Percentiles rank a stretch among this genome's conserved stretches.
Evolutionary conservation across 35 echinoderm and acorn worm species (phyloP).

Genomic region (Antedon bifida): DNA sequence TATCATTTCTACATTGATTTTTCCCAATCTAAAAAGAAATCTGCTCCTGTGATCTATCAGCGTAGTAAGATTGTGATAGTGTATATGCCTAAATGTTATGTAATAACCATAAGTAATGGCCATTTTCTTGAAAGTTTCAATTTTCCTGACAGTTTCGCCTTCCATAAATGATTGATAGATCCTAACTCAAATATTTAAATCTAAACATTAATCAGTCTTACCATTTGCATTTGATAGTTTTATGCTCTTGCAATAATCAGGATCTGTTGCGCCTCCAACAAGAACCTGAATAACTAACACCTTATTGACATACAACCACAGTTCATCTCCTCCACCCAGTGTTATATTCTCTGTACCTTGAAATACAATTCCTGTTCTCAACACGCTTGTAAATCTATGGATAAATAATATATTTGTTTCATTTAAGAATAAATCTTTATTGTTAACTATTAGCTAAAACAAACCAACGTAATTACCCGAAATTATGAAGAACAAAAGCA

Average conservation of each 20-base stretch:
- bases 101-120: no score
- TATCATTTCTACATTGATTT: no score
- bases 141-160: no score
- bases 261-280: conserved; percentile 22
- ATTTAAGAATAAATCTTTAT: no score
- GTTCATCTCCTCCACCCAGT: conserved; percentile 76
- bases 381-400: conserved; percentile 64
- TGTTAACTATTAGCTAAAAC: no score
- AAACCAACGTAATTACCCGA: conserved; percentile 42
- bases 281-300: conserved; percentile 55
- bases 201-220: background rate
- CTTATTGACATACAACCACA: conserved; percentile 82
- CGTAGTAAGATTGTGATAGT: no score
- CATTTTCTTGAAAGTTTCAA: no score
- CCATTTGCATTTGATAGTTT: conserved; percentile 42
- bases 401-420: conserved; percentile 3
- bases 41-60: no score
- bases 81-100: no score
- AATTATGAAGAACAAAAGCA: conserved; percentile 54
- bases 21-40: no score
- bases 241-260: conserved; percentile 52
- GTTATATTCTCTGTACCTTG: conserved; percentile 61
- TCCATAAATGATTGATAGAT: no score
- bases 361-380: conserved; percentile 51
- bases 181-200: no score